phyloP scores from a whole-genome alignment of 2,797 vertebrate species.

The Sciurus carolinensis region DNA sequence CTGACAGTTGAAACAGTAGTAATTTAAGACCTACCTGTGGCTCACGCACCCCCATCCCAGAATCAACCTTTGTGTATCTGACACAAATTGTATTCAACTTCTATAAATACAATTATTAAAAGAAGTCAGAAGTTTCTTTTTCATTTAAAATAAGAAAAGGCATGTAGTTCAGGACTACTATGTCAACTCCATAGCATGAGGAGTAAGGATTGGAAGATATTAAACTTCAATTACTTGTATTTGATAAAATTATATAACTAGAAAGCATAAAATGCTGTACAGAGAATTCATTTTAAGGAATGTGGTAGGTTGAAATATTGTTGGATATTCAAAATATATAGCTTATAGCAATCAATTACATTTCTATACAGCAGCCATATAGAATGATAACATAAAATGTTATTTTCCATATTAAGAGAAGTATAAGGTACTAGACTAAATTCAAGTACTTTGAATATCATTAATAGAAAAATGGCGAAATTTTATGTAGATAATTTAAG shows the following conservation, averaged over 20 bases:
- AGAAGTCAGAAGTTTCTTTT: background rate
- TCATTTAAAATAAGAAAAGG: background rate
- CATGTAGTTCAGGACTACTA: background rate
- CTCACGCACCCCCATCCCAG: background rate
- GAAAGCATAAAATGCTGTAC: background rate
- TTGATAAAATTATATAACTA: slow-evolving; percentile 11
- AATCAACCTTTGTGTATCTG: background rate
- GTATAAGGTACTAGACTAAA: background rate
- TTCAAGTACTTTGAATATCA: background rate
- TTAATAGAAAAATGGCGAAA: slow-evolving; percentile 14
- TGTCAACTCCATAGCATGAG: background rate
- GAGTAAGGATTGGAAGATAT: background rate
- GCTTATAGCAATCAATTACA: background rate
- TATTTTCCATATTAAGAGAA: background rate
- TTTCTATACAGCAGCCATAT: background rate
- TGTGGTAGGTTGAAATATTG: background rate
- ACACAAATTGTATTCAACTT: background rate
- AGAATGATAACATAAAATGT: background rate
- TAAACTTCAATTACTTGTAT: background rate
- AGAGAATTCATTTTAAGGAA: background rate
- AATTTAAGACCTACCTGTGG: background rate
- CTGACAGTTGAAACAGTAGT: background rate
- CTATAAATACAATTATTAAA: background rate
- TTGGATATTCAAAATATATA: slow-evolving; percentile 8
- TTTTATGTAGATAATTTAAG: slow-evolving; percentile 62